phyloP scores from a whole-genome alignment of 2,888 invertebrate species.

The Cephus pulcher region DNA sequence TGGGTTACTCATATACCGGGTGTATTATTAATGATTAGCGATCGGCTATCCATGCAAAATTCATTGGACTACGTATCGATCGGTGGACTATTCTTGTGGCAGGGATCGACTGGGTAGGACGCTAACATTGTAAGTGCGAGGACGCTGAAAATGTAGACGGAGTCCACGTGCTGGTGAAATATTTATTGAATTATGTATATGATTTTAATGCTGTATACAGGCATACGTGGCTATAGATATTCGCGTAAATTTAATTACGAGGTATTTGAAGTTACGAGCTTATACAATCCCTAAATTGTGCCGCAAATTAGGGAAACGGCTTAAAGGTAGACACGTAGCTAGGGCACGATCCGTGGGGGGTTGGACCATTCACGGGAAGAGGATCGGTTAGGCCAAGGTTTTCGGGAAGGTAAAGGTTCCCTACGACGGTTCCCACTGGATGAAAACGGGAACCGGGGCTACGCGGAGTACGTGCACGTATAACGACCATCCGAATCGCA shows the following conservation, averaged over 20 bases:
- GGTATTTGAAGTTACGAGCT: constrained; percentile 17
- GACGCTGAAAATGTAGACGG: neutral
- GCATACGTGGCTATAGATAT: neutral
- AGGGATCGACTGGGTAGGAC: neutral
- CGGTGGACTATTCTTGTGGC: neutral
- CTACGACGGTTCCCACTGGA: constrained; percentile 7
- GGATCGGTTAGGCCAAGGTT: neutral
- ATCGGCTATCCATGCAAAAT: neutral
- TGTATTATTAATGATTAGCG: neutral
- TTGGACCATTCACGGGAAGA: neutral
- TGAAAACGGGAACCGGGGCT: constrained; percentile 4
- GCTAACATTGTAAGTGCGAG: neutral
- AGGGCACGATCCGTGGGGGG: neutral
- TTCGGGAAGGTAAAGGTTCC: neutral
- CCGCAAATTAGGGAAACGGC: constrained; percentile 20
- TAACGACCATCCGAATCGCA: constrained; percentile 24
- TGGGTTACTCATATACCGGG: neutral
- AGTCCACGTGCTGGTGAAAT: neutral
- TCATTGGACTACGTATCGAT: neutral
- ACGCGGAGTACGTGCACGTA: constrained; percentile 10
- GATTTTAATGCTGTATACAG: neutral
- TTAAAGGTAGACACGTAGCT: neutral
- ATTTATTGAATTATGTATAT: neutral
- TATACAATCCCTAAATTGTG: constrained; percentile 15
- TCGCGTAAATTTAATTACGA: constrained; percentile 19